Evolutionary conservation across 2,888 invertebrate species (phyloP).

Genomic region (Phortica magna): DNA sequence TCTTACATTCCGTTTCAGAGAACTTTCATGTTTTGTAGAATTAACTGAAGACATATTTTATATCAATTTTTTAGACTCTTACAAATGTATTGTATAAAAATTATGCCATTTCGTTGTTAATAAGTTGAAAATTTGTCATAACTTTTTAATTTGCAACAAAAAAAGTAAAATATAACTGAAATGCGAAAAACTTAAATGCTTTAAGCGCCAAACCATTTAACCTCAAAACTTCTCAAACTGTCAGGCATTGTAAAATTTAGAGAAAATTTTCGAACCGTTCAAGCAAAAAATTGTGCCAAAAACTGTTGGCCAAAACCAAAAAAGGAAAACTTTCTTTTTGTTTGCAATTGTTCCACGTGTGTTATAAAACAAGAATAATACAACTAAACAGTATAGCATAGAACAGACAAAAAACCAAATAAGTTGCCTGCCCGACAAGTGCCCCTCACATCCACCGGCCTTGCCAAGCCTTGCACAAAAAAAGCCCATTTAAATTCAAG

Average conservation of each 20-base stretch:
- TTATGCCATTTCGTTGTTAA: no score
- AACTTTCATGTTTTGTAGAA: no score
- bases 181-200: background rate
- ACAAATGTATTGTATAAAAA: no score
- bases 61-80: no score
- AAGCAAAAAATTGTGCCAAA: conserved; percentile 29
- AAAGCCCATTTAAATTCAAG: background rate
- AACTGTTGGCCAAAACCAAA: conserved; percentile 17
- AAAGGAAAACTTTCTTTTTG: background rate
- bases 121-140: no score
- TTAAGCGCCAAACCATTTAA: conserved; percentile 2
- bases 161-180: background rate
- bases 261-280: conserved; percentile 1
- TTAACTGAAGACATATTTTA: no score
- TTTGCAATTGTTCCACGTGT: conserved; percentile 16
- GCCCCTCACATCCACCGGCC: background rate
- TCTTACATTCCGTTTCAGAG: no score
- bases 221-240: background rate
- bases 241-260: background rate
- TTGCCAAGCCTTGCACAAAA: background rate
- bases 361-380: background rate
- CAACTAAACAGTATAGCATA: background rate
- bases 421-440: background rate
- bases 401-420: background rate
- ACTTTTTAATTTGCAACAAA: no score